Evolutionary conservation across 1,140 invertebrate species (phyloP), one percentile per base, ranked within the genome.

Genomic region (Cydia splendana): DNA sequence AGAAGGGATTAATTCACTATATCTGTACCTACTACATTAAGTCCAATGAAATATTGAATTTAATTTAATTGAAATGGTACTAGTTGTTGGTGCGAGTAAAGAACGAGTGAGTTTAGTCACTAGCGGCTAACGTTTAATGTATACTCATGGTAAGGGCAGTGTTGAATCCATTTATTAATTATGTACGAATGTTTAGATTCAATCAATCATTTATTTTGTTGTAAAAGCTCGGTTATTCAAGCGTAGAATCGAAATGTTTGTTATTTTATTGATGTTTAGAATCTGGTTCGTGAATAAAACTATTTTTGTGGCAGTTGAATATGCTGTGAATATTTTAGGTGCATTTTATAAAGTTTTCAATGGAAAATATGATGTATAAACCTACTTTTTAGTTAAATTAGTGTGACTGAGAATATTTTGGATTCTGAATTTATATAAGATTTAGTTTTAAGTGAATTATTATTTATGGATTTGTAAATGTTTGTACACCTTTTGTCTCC

Each of bases 181-280:
- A 62, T 20, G 20, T 18, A 53, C 51, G n/a, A 62, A 62, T 62
- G 9, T 62, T 62, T 62, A 62, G 57, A 20, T 24, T 1, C 9
- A 62, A 62, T 62, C 15, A 62, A 62, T 62, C 51, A 53, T 53
- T 53, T 6, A 53, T n/a, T 53, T 15, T 53, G 51, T 53, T 20
- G 53, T 62, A 20, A 62, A 62, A 1, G 7, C 53, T 15, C 53
- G n/a, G n/a, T 53, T 53, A 15, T 62, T 62, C 7, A n/a, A 62
- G 48, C 15, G 51, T 53, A 18, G 18, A 24, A 62, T 62, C n/a
- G 53, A 2, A 48, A 13, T 48, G 42, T 48, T 15, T 48, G 53
- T 18, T 4, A 53, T 53, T 15, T 7, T 62, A 62, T 20, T 24
- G 3, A 24, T 10, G 7, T 20, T 57, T 57, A 20, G 53, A 20